Base-by-base conservation (phyloP, 2,113 vertebrate species). In the Neotoma lepida region DNA sequence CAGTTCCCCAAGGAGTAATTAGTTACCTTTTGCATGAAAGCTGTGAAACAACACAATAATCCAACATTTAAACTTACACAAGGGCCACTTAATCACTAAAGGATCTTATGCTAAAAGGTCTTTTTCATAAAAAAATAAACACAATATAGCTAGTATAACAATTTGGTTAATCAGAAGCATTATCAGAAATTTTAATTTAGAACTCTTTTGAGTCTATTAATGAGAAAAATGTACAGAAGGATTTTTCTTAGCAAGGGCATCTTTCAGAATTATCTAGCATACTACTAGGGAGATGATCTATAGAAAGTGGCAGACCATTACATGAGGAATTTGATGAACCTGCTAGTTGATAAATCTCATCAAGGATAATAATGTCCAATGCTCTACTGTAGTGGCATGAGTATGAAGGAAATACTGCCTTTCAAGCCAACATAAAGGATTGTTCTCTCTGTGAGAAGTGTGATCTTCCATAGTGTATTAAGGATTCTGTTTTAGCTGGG, bases 21-120 rank as follows among this genome's bases (percentile, higher is more conserved):
- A 94, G 89, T 96, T 91, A 86, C 46, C 63, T 91, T 81, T 41
- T 95, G 14, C 54, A 86, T 89, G 84, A 94, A 96, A 96, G 86
- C 85, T 73, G 18, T 18, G 90, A 49, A 90, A 58, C 35, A 95
- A 89, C 86, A 81, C 0, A 90, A 61, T 66, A 94, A 63, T 28
- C 89, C 68, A 77, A 63, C 15, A 92, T 82, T 80, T 88, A 89
- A 61, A 77, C 22, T 86, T 90, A 89, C n/a, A 58, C 13, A 26
- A 92, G 18, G 22, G 28, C 12, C 87, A 2, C 93, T 95, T 70
- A 92, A 86, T 89, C 15, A 91, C 28, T n/a, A n/a, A 70, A 78
- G 33, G 28, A 39, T 77, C 33, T 89, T 63, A 71, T 46, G 28
- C 17, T 54, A n/a, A 89, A 93, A 76, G 17, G 1, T 30, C 74